Base-by-base conservation (phyloP, 1,140 invertebrate species). In the Aricia agestis region DNA sequence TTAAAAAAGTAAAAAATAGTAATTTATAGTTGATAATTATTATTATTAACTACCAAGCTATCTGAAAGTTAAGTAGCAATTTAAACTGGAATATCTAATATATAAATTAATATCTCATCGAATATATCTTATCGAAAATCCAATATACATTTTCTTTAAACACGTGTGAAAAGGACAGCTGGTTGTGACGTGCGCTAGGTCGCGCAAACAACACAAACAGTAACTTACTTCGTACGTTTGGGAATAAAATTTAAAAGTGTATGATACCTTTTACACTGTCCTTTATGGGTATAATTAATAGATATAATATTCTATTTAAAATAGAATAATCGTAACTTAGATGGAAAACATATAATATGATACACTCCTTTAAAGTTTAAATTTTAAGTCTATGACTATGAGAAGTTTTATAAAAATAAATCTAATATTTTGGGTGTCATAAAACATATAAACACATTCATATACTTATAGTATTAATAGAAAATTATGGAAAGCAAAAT, bases 81-180 rank as follows among this genome's bases (percentile, higher is more conserved):
- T 36, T 25, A 25, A 25, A 25, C 25, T 25, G 1, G 1, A 52
- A 13, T 13, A 52, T 11, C 45, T 52, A 11, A 15, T 52, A 52
- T 2, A 6, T 52, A 52, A 13, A 52, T 52, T 52, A 15, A 25
- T 63, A 63, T 19, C 18, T 25, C 17, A 18, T 25, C 19, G 5
- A 19, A 4, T 5, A 6, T 63, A 63, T 25, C 6, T 19, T 10
- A 63, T 63, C 59, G 6, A 63, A 63, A 63, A 63, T 63, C 18
- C 59, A 63, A 63, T 63, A 63, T 17, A 9, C 6, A 17, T 63
- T 63, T 63, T 63, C 59, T 63, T 63, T 6, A 19, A 63, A 25
- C 19, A 17, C 59, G 59, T 63, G 59, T 63, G 59, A 63, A 19
- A 17, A 63, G 11, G 59, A 61, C 59, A 61, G 59, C 59, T 61